A percentile compares a stretch with the other conserved stretches of the same genome.
phyloP scores from a whole-genome alignment of 2,888 invertebrate genomes.

The Clostera curtula region DNA sequence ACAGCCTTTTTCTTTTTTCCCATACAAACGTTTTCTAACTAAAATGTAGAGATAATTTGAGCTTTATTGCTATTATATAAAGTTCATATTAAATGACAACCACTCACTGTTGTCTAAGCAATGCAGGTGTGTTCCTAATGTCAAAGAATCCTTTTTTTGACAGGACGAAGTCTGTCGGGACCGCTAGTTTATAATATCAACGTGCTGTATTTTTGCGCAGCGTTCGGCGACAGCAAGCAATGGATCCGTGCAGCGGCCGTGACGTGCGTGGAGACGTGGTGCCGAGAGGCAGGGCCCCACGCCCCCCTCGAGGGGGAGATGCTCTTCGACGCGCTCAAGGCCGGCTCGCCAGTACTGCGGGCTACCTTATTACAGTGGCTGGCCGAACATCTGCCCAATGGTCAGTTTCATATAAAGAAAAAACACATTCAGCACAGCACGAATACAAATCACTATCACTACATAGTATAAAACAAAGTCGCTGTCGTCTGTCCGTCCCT shows the following conservation, averaged over 20 bases:
- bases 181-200: too few relatives aligned
- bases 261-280: conserved; percentile 90
- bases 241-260: conserved; percentile 88
- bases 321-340: conserved; percentile 88
- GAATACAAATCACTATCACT: background rate
- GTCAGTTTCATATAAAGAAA: conserved; percentile 41
- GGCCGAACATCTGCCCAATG: conserved; percentile 84
- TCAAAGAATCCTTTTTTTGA: too few relatives aligned
- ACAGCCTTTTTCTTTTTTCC: too few relatives aligned
- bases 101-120: too few relatives aligned
- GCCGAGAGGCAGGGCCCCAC: conserved; percentile 83
- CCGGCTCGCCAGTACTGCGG: conserved; percentile 88
- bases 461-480: too few relatives aligned
- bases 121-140: too few relatives aligned
- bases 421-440: background rate
- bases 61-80: too few relatives aligned
- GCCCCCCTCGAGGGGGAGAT: conserved; percentile 90
- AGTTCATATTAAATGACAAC: too few relatives aligned
- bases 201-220: conserved; percentile 30
- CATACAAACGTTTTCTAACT: too few relatives aligned
- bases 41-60: too few relatives aligned
- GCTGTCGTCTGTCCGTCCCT: background rate
- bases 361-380: conserved; percentile 91
- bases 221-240: conserved; percentile 82
- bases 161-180: background rate